Evolutionary conservation across 2,797 vertebrate species (phyloP).

Genomic region (Aselliscus stoliczkanus): DNA sequence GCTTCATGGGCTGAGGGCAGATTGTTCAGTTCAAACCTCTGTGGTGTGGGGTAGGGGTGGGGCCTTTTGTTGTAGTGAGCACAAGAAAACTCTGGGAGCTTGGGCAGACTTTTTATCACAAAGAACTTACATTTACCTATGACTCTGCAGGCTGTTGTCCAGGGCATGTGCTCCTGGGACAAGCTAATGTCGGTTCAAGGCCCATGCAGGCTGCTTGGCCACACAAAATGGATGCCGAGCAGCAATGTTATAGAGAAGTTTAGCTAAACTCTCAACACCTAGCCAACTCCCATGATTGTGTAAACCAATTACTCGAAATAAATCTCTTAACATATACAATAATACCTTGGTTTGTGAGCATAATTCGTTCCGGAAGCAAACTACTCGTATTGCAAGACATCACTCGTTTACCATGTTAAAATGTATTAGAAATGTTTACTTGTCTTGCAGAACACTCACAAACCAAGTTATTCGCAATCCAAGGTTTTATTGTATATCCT

Average conservation of each 20-base stretch:
- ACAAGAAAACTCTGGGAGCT: background rate
- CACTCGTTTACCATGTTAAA: too few species aligned
- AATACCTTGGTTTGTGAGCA: too few species aligned
- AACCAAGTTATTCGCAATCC: too few species aligned
- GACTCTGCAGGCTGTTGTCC: background rate
- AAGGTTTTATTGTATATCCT: background rate
- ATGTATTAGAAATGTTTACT: too few species aligned
- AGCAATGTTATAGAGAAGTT: background rate
- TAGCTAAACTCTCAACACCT: background rate
- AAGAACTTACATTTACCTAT: background rate
- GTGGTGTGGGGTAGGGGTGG: background rate
- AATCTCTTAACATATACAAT: background rate
- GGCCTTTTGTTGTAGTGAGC: background rate
- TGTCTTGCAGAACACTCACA: too few species aligned
- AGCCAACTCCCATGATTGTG: background rate
- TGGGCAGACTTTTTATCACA: background rate
- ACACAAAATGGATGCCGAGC: background rate
- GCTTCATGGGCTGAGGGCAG: background rate
- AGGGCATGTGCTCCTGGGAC: background rate
- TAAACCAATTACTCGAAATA: background rate
- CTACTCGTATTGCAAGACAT: too few species aligned
- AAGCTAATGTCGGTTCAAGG: background rate
- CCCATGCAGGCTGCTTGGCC: background rate
- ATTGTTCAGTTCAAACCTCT: background rate
- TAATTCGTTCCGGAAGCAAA: too few species aligned